Evolutionary conservation across 2,797 vertebrate genomes (phyloP).

Genomic region (Semotilus atromaculatus): DNA sequence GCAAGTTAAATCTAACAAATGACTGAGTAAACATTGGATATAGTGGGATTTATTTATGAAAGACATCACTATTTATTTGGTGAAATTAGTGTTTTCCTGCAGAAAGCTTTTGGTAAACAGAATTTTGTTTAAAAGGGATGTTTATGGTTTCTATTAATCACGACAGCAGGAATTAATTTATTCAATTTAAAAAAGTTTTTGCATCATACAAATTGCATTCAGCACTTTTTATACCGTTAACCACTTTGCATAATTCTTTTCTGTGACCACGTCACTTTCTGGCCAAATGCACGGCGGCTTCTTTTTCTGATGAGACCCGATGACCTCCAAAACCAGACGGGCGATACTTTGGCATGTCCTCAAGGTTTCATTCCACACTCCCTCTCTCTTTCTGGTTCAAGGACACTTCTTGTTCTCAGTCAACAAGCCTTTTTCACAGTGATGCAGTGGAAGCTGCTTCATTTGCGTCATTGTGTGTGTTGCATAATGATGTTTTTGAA

Average conservation of each 20-base stretch:
- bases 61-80: neutral
- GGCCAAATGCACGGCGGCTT: neutral
- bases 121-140: neutral
- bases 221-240: too few species aligned
- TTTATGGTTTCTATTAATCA: neutral
- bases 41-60: neutral
- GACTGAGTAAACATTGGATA: neutral
- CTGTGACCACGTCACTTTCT: neutral
- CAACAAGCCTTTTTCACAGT: slow-evolving; percentile 28
- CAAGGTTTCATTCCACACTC: neutral
- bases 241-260: neutral
- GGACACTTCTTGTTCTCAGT: slow-evolving; percentile 13
- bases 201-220: neutral
- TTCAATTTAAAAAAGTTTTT: neutral
- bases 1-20: neutral
- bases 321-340: slow-evolving; percentile 1
- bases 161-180: neutral
- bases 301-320: neutral
- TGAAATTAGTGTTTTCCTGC: neutral
- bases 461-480: slow-evolving; percentile 30
- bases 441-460: neutral
- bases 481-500: neutral
- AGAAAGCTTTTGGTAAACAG: neutral
- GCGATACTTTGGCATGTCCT: neutral
- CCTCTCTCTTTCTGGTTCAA: slow-evolving; percentile 16